Percentiles rank a stretch among this genome's conserved stretches.
Evolutionary conservation across 2,113 vertebrate genomes (phyloP).

Genomic region (Dermatemys mawii): DNA sequence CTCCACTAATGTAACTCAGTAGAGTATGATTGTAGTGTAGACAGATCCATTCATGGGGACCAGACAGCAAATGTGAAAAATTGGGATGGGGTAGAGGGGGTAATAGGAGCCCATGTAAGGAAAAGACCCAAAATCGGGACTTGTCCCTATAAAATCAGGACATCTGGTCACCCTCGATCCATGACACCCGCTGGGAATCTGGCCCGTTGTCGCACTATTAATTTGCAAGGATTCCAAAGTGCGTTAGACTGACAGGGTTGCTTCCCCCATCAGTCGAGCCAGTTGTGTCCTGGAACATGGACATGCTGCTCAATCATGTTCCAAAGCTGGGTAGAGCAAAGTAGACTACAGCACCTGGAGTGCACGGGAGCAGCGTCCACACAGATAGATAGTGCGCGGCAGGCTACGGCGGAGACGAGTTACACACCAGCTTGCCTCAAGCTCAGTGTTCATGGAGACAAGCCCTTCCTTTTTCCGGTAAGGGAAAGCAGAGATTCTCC

Average conservation of each 20-base stretch:
- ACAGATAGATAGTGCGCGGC: background rate
- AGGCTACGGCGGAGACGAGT: background rate
- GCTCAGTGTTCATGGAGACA: background rate
- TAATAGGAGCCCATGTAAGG: too few relatives aligned
- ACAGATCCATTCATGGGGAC: too few relatives aligned
- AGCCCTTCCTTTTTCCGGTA: background rate
- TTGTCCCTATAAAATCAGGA: too few relatives aligned
- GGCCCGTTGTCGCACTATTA: background rate
- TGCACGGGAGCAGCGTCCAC: background rate
- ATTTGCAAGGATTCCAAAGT: background rate
- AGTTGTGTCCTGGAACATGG: background rate
- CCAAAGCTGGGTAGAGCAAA: background rate
- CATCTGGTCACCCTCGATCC: too few relatives aligned
- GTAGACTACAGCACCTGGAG: background rate
- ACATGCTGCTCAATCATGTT: background rate
- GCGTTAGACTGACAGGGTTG: background rate
- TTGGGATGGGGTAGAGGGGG: too few relatives aligned
- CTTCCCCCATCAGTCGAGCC: background rate
- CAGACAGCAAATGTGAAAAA: too few relatives aligned
- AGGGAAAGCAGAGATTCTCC: background rate
- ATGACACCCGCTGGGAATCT: background rate
- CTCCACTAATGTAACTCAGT: background rate
- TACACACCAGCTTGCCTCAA: background rate
- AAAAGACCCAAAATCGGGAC: too few relatives aligned
- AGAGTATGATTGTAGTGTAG: background rate